Conservation (phyloP, 2,113 vertebrate species). For the Triplophysa siluroides region DNA sequence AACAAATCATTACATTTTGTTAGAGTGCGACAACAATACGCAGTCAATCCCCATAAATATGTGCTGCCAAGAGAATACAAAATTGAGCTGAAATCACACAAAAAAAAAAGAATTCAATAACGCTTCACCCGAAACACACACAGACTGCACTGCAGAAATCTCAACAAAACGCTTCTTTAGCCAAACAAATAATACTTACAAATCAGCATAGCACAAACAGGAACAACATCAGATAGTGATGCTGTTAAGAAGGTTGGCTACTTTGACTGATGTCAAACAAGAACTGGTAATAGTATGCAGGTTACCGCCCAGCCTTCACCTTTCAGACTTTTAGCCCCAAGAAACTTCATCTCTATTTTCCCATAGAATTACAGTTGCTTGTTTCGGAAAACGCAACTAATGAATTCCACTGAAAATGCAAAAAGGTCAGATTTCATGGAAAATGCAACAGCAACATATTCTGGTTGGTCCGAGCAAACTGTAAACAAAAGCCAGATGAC, state of each 20-base stretch:
- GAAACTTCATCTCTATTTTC: background rate
- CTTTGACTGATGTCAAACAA: background rate
- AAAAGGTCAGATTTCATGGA: constrained; percentile 39
- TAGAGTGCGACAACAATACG: constrained; percentile 11
- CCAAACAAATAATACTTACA: too few relatives aligned
- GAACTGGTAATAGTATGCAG: background rate
- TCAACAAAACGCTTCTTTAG: too few relatives aligned
- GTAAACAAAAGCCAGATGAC: constrained; percentile 24
- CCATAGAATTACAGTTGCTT: background rate
- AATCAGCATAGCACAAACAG: too few relatives aligned
- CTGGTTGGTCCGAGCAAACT: background rate
- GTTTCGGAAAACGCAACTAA: background rate
- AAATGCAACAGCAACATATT: constrained; percentile 33
- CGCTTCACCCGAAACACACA: background rate
- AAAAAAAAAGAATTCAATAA: background rate
- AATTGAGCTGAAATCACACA: background rate
- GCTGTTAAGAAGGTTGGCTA: background rate
- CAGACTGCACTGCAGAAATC: background rate
- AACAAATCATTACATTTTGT: constrained; percentile 10
- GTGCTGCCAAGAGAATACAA: background rate
- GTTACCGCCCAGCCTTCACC: background rate
- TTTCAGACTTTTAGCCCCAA: background rate
- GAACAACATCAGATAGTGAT: too few relatives aligned
- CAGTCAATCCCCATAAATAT: background rate
- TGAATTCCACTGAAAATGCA: constrained; percentile 34